Percentiles rank a stretch among this genome's conserved stretches.
phyloP scores from a whole-genome alignment of 2,888 invertebrate genomes.

The Frankliniella intonsa region DNA sequence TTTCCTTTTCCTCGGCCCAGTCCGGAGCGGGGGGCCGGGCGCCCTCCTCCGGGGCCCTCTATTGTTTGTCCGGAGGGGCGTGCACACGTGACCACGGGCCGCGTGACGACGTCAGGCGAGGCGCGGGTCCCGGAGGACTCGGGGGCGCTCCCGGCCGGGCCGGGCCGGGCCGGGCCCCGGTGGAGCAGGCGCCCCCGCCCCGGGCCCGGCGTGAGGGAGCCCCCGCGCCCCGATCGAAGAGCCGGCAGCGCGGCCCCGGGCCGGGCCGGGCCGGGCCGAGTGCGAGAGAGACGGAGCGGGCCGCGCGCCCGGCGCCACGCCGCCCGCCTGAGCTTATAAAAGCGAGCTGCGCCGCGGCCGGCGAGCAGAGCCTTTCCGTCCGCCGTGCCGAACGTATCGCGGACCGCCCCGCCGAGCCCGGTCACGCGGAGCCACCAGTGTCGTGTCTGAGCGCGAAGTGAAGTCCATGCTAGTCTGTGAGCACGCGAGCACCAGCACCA shows the following conservation, averaged over 20 bases:
- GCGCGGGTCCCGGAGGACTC: too few relatives aligned
- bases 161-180: too few relatives aligned
- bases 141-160: too few relatives aligned
- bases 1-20: too few relatives aligned
- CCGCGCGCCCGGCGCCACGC: background rate
- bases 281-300: background rate
- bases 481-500: background rate
- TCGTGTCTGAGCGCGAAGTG: background rate
- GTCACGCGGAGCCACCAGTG: background rate
- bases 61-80: too few relatives aligned
- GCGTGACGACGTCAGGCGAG: too few relatives aligned
- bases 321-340: conserved; percentile 14
- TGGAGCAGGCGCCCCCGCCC: too few relatives aligned
- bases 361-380: background rate
- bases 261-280: background rate
- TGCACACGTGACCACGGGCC: too few relatives aligned
- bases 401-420: background rate
- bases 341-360: background rate
- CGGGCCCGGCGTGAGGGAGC: background rate
- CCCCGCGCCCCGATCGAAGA: background rate
- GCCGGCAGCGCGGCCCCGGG: background rate
- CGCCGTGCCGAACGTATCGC: conserved; percentile 6
- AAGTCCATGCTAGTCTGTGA: conserved; percentile 18
- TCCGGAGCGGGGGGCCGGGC: too few relatives aligned
- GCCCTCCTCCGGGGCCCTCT: too few relatives aligned